Evolutionary conservation across 2,888 invertebrate genomes (phyloP).

Genomic region (Patella caerulea): DNA sequence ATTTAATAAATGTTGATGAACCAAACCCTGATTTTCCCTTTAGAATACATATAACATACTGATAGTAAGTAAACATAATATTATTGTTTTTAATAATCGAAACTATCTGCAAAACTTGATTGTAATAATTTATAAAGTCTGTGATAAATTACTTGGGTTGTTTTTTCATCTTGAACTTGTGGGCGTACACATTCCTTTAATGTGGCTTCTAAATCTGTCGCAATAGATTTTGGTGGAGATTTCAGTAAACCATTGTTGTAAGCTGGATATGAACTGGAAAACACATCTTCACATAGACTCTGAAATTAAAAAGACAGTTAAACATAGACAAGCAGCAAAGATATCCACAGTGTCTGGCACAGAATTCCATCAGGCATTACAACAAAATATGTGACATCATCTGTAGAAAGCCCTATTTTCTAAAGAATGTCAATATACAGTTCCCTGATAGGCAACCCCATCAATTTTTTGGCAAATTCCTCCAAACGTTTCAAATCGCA

Average conservation of each 20-base stretch:
- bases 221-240: conserved; percentile 32
- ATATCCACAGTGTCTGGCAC: not conserved
- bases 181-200: conserved; percentile 26
- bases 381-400: not conserved
- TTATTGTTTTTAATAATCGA: too few relatives aligned
- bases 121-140: conserved; percentile 18
- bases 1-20: too few relatives aligned
- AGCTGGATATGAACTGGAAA: conserved; percentile 20
- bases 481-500: too few relatives aligned
- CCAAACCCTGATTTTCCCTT: too few relatives aligned
- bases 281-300: conserved; percentile 39
- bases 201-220: conserved; percentile 19
- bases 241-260: conserved; percentile 31
- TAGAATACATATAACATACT: too few relatives aligned
- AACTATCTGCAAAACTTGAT: not conserved
- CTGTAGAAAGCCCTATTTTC: not conserved
- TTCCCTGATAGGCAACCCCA: too few relatives aligned
- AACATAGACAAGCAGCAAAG: conserved; percentile 1
- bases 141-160: conserved; percentile 14
- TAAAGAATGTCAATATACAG: too few relatives aligned
- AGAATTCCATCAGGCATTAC: not conserved
- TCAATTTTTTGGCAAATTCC: too few relatives aligned
- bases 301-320: conserved; percentile 26
- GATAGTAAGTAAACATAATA: too few relatives aligned
- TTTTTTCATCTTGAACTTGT: conserved; percentile 15